Evolutionary conservation across 2,888 invertebrate genomes (phyloP).

Genomic region (Chelonus formosanus): DNA sequence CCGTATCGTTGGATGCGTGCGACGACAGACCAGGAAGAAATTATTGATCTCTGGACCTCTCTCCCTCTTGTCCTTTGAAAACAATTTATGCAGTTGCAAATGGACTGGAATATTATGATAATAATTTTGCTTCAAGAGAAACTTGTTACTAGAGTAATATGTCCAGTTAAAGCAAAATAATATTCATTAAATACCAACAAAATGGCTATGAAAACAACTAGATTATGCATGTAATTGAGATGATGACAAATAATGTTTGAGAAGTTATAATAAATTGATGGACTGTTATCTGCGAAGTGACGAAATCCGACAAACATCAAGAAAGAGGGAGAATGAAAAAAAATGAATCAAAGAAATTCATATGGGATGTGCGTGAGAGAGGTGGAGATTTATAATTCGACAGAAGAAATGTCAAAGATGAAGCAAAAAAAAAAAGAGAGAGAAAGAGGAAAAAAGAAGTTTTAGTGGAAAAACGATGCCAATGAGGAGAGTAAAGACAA

Average conservation of each 20-base stretch:
- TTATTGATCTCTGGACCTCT: constrained; percentile 15
- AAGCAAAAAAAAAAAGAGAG: constrained; percentile 22
- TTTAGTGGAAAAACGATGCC: constrained; percentile 12
- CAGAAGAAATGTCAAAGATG: constrained; percentile 8
- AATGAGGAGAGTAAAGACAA: constrained; percentile 27
- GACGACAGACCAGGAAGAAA: constrained; percentile 10
- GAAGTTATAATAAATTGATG: too few species aligned
- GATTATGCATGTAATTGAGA: too few species aligned
- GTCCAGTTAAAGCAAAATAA: too few species aligned
- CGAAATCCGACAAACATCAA: too few species aligned
- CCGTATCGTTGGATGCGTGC: constrained; percentile 9
- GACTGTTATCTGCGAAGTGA: too few species aligned
- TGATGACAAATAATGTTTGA: too few species aligned
- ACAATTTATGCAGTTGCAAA: neutral
- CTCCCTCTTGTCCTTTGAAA: constrained; percentile 23
- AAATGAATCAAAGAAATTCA: too few species aligned
- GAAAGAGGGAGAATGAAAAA: too few species aligned
- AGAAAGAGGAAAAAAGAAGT: constrained; percentile 27
- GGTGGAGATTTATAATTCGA: constrained; percentile 16
- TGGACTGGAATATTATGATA: neutral
- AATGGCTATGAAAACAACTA: too few species aligned
- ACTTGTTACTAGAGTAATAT: too few species aligned
- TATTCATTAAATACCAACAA: neutral
- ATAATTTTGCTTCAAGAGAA: neutral
- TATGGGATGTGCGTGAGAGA: neutral